Base-by-base conservation (phyloP, 1,140 invertebrate genomes). In the Bombus breviceps region DNA sequence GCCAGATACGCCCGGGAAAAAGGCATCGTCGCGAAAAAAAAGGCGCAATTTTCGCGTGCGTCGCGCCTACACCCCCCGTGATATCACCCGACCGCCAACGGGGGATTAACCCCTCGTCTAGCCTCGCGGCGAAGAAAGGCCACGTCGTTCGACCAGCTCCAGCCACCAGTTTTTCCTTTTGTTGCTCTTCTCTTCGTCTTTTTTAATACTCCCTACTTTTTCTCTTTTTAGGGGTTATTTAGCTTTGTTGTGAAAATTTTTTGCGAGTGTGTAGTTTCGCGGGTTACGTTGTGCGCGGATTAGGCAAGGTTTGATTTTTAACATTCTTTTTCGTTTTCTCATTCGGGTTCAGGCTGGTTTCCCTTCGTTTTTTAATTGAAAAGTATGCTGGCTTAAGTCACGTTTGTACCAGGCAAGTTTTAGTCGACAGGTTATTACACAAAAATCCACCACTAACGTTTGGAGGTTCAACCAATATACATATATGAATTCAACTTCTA, bases 21-120 rank as follows among this genome's bases (percentile, higher is more conserved):
- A 91, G 83, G 85, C 71, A 86, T 68, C 57, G 82, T 87, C 83
- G 80, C 57, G 62, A 86, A 85, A 89, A 89, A 47, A 90, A 90
- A 88, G 86, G 81, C 86, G 81, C 89, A 90, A 91, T 91, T 90
- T 91, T 91, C 90, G 86, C 90, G 71, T 90, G 80, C 81, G 68
- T 86, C 82, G 76, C 82, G 62, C 76, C 79, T 62, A 64, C 43
- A 39, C 43, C 69, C 32, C 69, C 69, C 69, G 69, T 41, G 39
- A 39, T 39, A 18, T 13, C 18, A 10, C 34, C 64, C 59, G 18
- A 25, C 77, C 41, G 76, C 32, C 85, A 75, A 34, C 84, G 41
- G 73, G 64, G 72, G 86, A 91, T 91, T 91, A 91, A 84, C 81
- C 87, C 84, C 81, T 59, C 37, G 77, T 80, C 83, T 83, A 83